Evolutionary conservation across 92 coral and sea anemone species (phyloP).

Genomic region (Isaurus tuberculatus): DNA sequence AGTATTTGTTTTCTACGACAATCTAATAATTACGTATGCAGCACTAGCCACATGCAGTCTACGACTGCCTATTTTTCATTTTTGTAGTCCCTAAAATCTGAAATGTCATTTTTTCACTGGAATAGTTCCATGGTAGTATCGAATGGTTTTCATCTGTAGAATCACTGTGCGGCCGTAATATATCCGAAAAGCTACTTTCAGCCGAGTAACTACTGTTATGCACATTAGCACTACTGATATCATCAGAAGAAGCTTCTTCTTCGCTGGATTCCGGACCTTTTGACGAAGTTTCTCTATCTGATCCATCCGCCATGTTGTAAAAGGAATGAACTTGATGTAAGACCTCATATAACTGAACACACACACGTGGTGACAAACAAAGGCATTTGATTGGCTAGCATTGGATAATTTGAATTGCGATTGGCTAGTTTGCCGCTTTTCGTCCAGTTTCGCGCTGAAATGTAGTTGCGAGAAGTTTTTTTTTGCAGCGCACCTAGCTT

Average conservation of each 20-base stretch:
- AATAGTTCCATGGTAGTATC: conserved; percentile 25
- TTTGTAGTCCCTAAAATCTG: no score
- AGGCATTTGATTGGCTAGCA: conserved; percentile 33
- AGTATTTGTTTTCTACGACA: no score
- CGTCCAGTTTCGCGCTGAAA: conserved; percentile 23
- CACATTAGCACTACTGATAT: conserved; percentile 14
- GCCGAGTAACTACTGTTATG: conserved; percentile 27
- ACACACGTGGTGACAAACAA: conserved; percentile 35
- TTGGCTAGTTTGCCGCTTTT: conserved; percentile 19
- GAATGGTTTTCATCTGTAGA: conserved; percentile 40
- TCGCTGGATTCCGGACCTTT: conserved; percentile 36
- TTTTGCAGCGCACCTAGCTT: conserved; percentile 10
- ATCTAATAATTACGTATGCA: no score
- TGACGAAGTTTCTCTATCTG: conserved; percentile 24
- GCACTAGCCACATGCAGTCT: no score
- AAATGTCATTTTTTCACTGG: conserved; percentile 15
- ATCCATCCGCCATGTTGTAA: conserved; percentile 39
- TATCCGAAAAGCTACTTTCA: conserved; percentile 25
- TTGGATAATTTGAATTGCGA: conserved; percentile 18
- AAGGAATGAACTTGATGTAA: conserved; percentile 19
- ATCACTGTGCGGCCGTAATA: conserved; percentile 25
- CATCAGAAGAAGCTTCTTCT: conserved; percentile 37
- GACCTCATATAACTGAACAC: conserved; percentile 28
- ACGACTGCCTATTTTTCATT: no score
- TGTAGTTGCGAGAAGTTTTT: conserved; percentile 5